A percentile compares a stretch with the other conserved stretches of the same genome.
These are phyloP conservation scores for Lithophane semibrunnea DNA, from an alignment of 2,888 invertebrate genomes.

Conservation along the genomic window DNA sequence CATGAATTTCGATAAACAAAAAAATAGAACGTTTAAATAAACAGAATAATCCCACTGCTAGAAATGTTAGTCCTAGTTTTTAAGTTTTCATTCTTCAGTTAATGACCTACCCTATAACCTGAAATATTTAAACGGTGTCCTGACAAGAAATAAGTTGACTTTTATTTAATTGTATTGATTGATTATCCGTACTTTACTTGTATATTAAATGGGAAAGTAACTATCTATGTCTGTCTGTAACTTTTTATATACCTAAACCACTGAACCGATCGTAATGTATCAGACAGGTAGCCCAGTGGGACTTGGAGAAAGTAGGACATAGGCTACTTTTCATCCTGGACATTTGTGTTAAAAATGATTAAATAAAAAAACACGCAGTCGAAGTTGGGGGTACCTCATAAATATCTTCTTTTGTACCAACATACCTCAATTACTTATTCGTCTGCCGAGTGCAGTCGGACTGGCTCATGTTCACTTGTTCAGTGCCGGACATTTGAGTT, in stretches of 20 bases:
- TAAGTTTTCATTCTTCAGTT: background rate
- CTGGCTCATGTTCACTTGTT: background rate
- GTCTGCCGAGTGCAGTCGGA: background rate
- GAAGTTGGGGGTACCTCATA: background rate
- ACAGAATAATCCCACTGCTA: constrained; percentile 2
- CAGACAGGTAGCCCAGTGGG: no score
- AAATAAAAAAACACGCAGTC: no score
- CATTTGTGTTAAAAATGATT: no score
- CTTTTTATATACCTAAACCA: no score
- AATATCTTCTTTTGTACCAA: background rate
- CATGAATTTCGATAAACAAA: constrained; percentile 2
- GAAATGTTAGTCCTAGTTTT: constrained; percentile 5
- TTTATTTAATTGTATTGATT: no score
- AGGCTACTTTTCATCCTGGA: no score
- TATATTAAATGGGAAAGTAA: no score
- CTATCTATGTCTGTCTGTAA: no score
- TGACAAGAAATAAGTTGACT: background rate
- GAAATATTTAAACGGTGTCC: background rate
- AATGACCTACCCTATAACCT: no score
- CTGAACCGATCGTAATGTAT: no score
- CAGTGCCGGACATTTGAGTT: background rate
- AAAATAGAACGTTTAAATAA: constrained; percentile 11
- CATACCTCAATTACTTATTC: background rate
- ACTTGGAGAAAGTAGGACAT: no score
- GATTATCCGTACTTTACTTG: no score